A percentile compares a stretch with the other conserved stretches of the same genome.
Conservation (phyloP, 1,140 invertebrate genomes). For the Aphaenogaster rudis region DNA sequence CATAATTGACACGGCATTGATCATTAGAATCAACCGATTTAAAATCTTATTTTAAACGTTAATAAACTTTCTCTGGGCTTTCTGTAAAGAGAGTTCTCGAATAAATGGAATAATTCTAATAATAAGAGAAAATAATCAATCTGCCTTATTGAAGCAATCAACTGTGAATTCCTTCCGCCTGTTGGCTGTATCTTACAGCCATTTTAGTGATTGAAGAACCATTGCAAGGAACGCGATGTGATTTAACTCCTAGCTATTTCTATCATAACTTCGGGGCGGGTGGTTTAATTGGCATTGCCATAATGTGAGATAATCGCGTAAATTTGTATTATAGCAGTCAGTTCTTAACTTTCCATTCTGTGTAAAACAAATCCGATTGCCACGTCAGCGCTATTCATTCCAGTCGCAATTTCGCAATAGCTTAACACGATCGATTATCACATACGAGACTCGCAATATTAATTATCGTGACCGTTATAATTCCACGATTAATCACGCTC, state of each 20-base stretch:
- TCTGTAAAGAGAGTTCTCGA: not conserved
- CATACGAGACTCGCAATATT: constrained; percentile 42
- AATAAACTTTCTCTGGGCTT: not conserved
- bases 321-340: not conserved
- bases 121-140: constrained; percentile 17
- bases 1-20: not conserved
- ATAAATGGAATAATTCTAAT: constrained; percentile 16
- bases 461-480: constrained; percentile 55
- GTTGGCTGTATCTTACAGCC: not conserved
- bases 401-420: constrained; percentile 26
- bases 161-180: not conserved
- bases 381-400: constrained; percentile 52
- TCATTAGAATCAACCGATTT: not conserved
- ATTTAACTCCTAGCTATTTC: constrained; percentile 31
- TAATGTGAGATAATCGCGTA: constrained; percentile 16
- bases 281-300: constrained; percentile 33
- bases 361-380: constrained; percentile 54
- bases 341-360: not conserved
- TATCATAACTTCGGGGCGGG: not conserved
- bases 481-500: constrained; percentile 54
- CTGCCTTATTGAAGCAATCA: constrained; percentile 14
- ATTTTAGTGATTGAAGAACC: not conserved
- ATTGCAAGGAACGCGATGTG: not conserved
- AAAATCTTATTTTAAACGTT: not conserved
- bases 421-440: constrained; percentile 59